phyloP scores from a whole-genome alignment of 2,113 vertebrate genomes.

The Entelurus aequoreus region DNA sequence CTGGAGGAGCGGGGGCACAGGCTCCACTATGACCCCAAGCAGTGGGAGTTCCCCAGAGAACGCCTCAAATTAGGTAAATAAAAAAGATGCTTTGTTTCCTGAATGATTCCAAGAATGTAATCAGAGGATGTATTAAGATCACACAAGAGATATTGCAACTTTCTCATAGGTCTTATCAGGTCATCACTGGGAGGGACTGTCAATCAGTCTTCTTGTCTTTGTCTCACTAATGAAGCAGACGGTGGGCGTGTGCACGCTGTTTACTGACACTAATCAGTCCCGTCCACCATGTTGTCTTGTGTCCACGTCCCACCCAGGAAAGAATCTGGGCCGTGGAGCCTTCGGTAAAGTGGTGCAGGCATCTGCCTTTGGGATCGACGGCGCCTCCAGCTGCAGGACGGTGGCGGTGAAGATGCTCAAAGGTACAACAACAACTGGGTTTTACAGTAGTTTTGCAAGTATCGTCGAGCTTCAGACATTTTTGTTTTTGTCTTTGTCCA shows the following conservation, averaged over 20 bases:
- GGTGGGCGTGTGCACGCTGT: constrained; percentile 32
- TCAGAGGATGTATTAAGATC: constrained; percentile 33
- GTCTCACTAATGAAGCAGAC: constrained; percentile 45
- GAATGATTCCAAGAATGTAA: constrained; percentile 5
- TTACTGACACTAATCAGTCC: constrained; percentile 61
- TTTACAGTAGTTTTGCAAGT: not conserved
- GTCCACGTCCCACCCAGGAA: constrained; percentile 68
- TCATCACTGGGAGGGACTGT: constrained; percentile 61
- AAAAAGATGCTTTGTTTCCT: not conserved
- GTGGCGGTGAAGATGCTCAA: constrained; percentile 98
- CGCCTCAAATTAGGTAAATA: constrained; percentile 85
- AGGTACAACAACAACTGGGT: constrained; percentile 68
- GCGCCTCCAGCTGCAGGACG: constrained; percentile 77
- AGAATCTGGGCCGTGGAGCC: constrained; percentile 86
- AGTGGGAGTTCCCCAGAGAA: constrained; percentile 93
- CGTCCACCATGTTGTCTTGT: constrained; percentile 4
- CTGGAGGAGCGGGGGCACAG: constrained; percentile 82
- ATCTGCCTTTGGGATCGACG: constrained; percentile 85
- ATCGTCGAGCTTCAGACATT: too few relatives aligned
- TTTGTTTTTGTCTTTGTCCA: constrained; percentile 38
- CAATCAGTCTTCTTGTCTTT: constrained; percentile 55
- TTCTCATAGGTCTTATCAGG: constrained; percentile 66
- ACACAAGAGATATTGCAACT: constrained; percentile 34
- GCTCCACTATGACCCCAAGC: constrained; percentile 85
- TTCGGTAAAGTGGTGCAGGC: constrained; percentile 94